phyloP scores from a whole-genome alignment of 2,113 vertebrate genomes.

The Heterocephalus glaber region DNA sequence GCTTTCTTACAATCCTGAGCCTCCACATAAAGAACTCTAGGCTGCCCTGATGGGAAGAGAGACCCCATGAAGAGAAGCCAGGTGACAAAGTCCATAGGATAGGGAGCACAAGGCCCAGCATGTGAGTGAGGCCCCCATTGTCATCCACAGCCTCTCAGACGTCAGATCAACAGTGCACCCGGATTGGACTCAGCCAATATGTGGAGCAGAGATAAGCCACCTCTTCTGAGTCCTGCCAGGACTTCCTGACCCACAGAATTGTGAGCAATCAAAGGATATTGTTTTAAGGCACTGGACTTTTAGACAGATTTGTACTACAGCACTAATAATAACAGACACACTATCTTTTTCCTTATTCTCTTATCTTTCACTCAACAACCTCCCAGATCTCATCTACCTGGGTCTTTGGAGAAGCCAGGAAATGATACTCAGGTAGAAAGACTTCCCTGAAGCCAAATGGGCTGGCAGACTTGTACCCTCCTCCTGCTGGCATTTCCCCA shows the following conservation, averaged over 20 bases:
- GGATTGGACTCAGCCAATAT: not conserved
- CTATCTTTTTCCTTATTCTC: not conserved
- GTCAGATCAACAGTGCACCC: rapidly evolving
- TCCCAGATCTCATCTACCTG: not conserved
- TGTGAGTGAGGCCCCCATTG: not conserved
- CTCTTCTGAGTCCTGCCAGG: not conserved
- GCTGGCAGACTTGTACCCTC: not conserved
- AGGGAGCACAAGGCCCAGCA: not conserved
- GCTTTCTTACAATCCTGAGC: not conserved
- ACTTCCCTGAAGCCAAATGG: not conserved
- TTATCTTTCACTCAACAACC: not conserved
- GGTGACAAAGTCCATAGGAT: not conserved
- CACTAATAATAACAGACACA: not conserved
- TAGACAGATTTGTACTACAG: not conserved
- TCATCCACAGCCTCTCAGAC: not conserved
- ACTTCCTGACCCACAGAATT: not conserved
- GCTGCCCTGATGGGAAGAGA: not conserved
- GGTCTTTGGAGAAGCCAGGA: not conserved
- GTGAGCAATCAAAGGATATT: not conserved
- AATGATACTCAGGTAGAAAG: not conserved
- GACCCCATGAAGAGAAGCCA: not conserved
- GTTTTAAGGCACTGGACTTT: not conserved
- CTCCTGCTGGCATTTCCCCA: not conserved
- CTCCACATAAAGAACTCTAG: not conserved
- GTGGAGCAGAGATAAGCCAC: not conserved